These are phyloP conservation scores for Dreissena polymorpha DNA, from an alignment of 1,140 invertebrate genomes.

Conservation along the genomic window DNA sequence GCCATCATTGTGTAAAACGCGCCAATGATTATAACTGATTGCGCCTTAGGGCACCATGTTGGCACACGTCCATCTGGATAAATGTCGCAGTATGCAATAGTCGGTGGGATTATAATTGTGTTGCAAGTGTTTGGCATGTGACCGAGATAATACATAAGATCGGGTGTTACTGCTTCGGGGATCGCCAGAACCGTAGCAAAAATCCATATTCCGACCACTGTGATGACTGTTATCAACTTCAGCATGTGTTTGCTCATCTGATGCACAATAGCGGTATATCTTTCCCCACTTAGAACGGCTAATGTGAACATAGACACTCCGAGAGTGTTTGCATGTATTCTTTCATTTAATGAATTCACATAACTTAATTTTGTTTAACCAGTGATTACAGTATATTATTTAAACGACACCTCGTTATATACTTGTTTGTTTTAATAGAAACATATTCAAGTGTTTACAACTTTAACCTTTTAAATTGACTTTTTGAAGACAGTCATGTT, in stretches of 20 bases:
- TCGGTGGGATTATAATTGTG: background rate
- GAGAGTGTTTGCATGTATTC: constrained; percentile 93
- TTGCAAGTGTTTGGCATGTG: background rate
- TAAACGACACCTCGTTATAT: too few relatives aligned
- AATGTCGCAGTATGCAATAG: constrained; percentile 88
- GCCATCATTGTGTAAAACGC: constrained; percentile 95
- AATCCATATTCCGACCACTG: constrained; percentile 89
- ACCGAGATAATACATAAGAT: background rate
- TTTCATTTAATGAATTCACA: too few relatives aligned
- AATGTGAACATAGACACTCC: constrained; percentile 96
- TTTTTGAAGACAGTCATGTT: too few relatives aligned
- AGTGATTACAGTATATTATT: too few relatives aligned
- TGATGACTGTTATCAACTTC: constrained; percentile 75
- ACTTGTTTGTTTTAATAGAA: too few relatives aligned
- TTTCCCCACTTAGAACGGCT: constrained; percentile 92
- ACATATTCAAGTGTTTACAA: too few relatives aligned
- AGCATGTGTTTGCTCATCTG: constrained; percentile 87
- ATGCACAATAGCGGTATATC: constrained; percentile 92
- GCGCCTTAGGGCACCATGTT: constrained; percentile 84
- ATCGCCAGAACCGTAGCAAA: constrained; percentile 88
- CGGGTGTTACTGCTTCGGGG: constrained; percentile 82
- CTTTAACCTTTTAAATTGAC: too few relatives aligned
- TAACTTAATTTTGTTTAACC: too few relatives aligned
- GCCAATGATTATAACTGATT: constrained; percentile 89
- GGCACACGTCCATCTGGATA: constrained; percentile 87